Base-by-base conservation (phyloP, 2,113 vertebrate species). In the Arizona elegans region DNA sequence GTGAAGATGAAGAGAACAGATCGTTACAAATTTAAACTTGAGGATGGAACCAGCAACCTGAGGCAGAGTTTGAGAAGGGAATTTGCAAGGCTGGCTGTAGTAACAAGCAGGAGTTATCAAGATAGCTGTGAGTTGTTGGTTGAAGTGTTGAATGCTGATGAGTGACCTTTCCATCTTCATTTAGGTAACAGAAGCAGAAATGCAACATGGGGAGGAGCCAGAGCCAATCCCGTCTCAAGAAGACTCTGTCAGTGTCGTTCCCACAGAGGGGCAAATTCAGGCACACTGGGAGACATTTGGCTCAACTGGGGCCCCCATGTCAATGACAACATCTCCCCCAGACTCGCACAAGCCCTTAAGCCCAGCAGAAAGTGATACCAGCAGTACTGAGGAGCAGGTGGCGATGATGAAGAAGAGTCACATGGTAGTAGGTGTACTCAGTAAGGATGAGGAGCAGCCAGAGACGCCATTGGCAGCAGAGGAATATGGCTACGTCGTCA, bases 401-500 rank as follows among this genome's bases (percentile, higher is more conserved):
- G 0, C 33, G 2, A 81, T 24, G 0, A 56, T 96, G 90, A 97
- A 96, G 94, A 97, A 97, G 93, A 96, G 96, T 93, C 95, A 95
- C 92, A 54, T 3, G 0, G 70, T 94, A 7, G 10, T 11, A 0
- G 94, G 94, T 43, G 55, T 54, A 0, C 75, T 12, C 26, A 0
- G 59, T 17, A 89, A 12, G 87, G 47, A 59, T 3, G 65, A 91
- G 19, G 55, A 1, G 0, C 95, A 93, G 86, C 75, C 4, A 90
- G 88, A 88, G 19, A 95, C 95, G 2, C 92, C 94, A 0, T 33
- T 81, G 11, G 97, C 90, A 3, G 97, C 98, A 0, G 99, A 99
- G 52, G 98, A 99, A 93, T 99, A 99, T 0, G 98, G 99, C 94
- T 99, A 99, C 98, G 99, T 99, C 17, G 90, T 99, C 95, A 99